Conservation (phyloP, 2,888 invertebrate species). For the Gnatocerus cornutus region DNA sequence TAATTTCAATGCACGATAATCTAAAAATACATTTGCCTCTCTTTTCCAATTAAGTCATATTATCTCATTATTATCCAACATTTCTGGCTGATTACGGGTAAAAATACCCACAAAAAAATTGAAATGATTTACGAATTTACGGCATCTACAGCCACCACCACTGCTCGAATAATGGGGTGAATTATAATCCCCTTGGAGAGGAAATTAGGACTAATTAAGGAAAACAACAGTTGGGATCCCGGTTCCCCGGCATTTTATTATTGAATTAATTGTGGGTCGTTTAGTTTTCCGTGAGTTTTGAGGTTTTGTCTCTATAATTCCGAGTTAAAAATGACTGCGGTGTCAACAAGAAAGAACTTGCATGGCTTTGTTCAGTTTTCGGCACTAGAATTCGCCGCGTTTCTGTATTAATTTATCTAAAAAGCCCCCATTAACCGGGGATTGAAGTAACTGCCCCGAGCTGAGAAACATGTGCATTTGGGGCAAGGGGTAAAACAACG, state of each 20-base stretch:
- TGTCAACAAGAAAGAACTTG: slow-evolving; percentile 17
- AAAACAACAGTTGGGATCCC: slow-evolving; percentile 1
- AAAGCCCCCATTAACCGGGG: slow-evolving; percentile 5
- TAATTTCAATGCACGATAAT: slow-evolving; percentile 2
- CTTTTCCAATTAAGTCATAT: background rate
- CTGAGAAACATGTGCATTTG: slow-evolving; percentile 63
- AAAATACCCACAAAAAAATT: background rate
- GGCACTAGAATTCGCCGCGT: background rate
- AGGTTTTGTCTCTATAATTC: slow-evolving; percentile 1
- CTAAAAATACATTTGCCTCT: background rate
- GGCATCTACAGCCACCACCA: background rate
- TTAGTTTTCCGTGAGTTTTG: background rate
- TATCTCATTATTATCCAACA: background rate
- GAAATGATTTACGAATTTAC: no score
- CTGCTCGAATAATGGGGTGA: background rate
- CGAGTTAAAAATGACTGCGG: background rate
- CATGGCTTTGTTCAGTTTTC: background rate
- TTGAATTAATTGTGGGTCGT: slow-evolving; percentile 14
- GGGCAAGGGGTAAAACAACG: slow-evolving; percentile 63
- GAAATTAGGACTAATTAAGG: slow-evolving; percentile 14
- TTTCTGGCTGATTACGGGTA: background rate
- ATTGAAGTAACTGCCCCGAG: slow-evolving; percentile 37
- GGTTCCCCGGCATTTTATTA: slow-evolving; percentile 9
- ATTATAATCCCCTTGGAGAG: background rate
- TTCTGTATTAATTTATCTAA: background rate